phyloP scores from a whole-genome alignment of 1,140 invertebrate species.

The Drosophila virilis region DNA sequence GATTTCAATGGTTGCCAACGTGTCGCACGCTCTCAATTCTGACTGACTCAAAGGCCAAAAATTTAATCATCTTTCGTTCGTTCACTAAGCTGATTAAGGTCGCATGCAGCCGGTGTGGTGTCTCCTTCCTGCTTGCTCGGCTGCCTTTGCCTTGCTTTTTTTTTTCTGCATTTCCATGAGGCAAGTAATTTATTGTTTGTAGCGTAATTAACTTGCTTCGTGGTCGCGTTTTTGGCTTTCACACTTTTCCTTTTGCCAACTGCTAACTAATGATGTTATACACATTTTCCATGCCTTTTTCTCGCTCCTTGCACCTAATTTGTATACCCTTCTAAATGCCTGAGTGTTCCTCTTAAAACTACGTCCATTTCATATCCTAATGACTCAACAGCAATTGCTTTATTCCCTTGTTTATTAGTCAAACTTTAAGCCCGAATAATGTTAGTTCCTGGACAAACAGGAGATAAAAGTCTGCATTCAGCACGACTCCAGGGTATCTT shows the following conservation, averaged over 20 bases:
- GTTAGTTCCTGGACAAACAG: too few relatives aligned
- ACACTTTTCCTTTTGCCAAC: constrained; percentile 53
- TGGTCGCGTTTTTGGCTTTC: constrained; percentile 64
- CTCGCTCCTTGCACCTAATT: constrained; percentile 15
- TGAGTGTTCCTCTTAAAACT: neutral
- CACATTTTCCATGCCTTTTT: constrained; percentile 47
- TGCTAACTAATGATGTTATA: constrained; percentile 67
- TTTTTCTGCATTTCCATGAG: constrained; percentile 45
- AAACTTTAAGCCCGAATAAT: too few relatives aligned
- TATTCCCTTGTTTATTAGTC: too few relatives aligned
- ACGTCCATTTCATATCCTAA: too few relatives aligned
- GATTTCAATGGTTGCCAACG: constrained; percentile 59
- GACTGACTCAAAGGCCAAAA: constrained; percentile 41
- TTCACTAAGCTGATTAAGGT: constrained; percentile 75
- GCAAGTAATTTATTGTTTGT: constrained; percentile 79
- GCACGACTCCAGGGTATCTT: too few relatives aligned
- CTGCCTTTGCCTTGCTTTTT: neutral
- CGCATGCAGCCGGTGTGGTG: neutral
- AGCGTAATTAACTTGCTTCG: constrained; percentile 75
- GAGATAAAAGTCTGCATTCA: too few relatives aligned
- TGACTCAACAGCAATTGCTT: too few relatives aligned
- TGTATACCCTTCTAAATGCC: constrained; percentile 25
- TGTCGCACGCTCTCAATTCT: constrained; percentile 55
- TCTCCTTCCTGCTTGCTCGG: too few relatives aligned
- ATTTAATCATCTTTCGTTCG: constrained; percentile 68